Percentiles rank a stretch among this genome's conserved stretches.
These are phyloP conservation scores for Cephus nigrinus DNA, from an alignment of 2,888 invertebrate genomes.

Conservation along the genomic window DNA sequence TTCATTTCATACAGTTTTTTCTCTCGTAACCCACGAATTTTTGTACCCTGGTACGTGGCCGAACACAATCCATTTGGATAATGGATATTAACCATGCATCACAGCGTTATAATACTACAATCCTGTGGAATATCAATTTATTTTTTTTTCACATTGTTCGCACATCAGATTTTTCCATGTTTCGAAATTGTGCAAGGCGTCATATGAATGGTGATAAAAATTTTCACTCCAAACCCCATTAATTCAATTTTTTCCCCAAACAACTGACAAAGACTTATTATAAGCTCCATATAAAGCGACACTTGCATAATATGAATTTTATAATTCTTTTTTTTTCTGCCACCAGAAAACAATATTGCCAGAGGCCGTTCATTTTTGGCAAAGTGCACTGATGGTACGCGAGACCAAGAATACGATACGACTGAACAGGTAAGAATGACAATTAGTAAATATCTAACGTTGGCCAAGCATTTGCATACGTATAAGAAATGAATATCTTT, in stretches of 20 bases:
- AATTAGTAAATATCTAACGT: not conserved
- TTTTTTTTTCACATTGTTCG: not conserved
- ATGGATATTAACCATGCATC: conserved; percentile 18
- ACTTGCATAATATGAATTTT: too few species aligned
- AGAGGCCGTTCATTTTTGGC: conserved; percentile 94
- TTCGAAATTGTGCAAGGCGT: too few species aligned
- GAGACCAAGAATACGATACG: conserved; percentile 87
- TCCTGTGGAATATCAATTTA: conserved; percentile 2
- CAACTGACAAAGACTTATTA: too few species aligned
- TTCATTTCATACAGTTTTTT: too few species aligned
- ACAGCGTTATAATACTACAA: conserved; percentile 18
- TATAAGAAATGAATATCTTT: too few species aligned
- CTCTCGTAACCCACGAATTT: too few species aligned
- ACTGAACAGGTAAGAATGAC: conserved; percentile 80
- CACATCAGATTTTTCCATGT: too few species aligned
- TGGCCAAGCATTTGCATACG: too few species aligned
- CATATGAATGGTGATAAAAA: too few species aligned
- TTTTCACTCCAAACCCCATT: too few species aligned
- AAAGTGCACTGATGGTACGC: conserved; percentile 88
- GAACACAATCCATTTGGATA: conserved; percentile 22
- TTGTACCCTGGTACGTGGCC: not conserved
- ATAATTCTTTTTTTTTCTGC: conserved; percentile 25
- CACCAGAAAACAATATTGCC: conserved; percentile 88
- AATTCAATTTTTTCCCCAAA: too few species aligned
- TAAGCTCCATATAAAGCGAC: too few species aligned